phyloP scores from a whole-genome alignment of 1,140 invertebrate genomes.

The Dufourea novaeangliae region DNA sequence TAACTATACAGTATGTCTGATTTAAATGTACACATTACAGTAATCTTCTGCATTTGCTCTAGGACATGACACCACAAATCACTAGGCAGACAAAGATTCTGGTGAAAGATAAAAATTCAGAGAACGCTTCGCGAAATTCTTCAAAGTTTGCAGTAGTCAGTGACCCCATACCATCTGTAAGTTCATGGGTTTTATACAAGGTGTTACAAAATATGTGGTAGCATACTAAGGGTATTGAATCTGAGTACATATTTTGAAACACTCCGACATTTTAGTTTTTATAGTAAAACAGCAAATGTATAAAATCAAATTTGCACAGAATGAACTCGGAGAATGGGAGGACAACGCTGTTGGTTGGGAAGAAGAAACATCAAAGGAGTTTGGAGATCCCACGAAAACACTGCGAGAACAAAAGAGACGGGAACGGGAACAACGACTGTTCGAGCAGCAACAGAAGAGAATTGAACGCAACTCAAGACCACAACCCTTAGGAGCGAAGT shows the following conservation, averaged over 20 bases:
- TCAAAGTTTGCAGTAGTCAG: conserved; percentile 76
- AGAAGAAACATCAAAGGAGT: conserved; percentile 79
- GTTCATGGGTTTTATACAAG: conserved; percentile 2
- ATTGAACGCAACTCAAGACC: conserved; percentile 76
- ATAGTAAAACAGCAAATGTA: conserved; percentile 45
- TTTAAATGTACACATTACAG: no score
- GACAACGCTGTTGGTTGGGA: conserved; percentile 81
- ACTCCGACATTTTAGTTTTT: conserved; percentile 15
- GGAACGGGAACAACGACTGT: conserved; percentile 78
- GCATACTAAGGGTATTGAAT: not conserved
- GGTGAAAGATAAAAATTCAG: conserved; percentile 72
- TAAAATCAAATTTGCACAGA: conserved; percentile 59
- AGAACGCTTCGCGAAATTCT: conserved; percentile 54
- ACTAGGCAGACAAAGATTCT: conserved; percentile 81
- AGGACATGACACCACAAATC: conserved; percentile 83
- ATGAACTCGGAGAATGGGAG: conserved; percentile 80
- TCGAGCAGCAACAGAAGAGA: conserved; percentile 81
- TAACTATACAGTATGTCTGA: conserved; percentile 47
- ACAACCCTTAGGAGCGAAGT: conserved; percentile 78
- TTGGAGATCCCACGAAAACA: conserved; percentile 76
- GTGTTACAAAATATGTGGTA: not conserved
- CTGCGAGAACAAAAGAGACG: conserved; percentile 79
- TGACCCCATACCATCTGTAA: conserved; percentile 73
- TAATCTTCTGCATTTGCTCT: conserved; percentile 11
- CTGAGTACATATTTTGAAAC: not conserved